Base-by-base conservation (phyloP, 1,140 invertebrate species). In the Drosophila ironensis region DNA sequence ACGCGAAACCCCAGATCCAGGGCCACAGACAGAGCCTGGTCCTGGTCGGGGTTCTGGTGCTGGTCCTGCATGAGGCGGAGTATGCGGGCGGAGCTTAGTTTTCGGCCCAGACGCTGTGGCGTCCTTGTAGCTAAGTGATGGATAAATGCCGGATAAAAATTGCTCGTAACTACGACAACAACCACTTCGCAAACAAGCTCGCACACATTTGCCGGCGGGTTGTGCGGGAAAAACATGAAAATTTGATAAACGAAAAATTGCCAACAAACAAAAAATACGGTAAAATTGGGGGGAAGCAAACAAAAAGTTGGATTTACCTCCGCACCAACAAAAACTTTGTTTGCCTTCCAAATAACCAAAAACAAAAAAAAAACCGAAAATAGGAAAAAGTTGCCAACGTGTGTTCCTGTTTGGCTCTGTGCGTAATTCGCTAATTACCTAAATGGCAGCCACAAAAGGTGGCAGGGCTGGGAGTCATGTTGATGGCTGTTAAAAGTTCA, bases 141-240 rank as follows among this genome's bases (percentile, higher is more conserved):
- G 69, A 84, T 84, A 84, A 84, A 84, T 86, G 78, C 70, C 53
- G 78, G 73, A 86, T 84, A 84, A 86, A 86, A 78, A 84, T 84
- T 61, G 80, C 50, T 84, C 66, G 80, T 78, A 86, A 86, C 80
- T 77, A 73, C 63, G 64, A 63, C 54, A 68, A 77, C 60, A 71
- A 61, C 45, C 47, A 30, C 19, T 51, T 25, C 25, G n/a, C 24
- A 22, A n/a, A 33, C 19, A 41, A 25, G 7, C 12, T n/a, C 19
- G 14, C 22, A 20, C 48, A 35, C 66, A 41, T 30, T 17, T 14
- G 30, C 52, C 28, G 40, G 24, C 8, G 51, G 25, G 30, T 30
- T 63, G 25, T 33, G 40, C 17, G 45, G 54, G 16, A 56, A 51
- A 59, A 86, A 74, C 78, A 84, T 86, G 80, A 84, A 84, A 78